These are phyloP conservation scores for Agriopis aurantiaria DNA, from an alignment of 2,888 invertebrate species.

Conservation along the genomic window DNA sequence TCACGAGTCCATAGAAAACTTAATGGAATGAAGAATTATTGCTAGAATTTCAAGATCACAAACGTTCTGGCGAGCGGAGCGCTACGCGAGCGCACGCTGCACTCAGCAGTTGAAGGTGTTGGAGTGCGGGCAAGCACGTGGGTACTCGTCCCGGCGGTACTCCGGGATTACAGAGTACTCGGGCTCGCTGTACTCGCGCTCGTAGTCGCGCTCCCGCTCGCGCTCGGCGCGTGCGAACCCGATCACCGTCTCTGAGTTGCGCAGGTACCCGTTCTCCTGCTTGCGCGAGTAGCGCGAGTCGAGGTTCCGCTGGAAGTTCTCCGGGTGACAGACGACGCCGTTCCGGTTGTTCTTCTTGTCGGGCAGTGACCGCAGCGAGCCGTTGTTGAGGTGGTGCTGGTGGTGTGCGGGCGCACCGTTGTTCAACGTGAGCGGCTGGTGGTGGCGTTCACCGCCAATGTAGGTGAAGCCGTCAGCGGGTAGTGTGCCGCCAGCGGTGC, in stretches of 20 bases:
- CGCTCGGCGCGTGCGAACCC: constrained; percentile 75
- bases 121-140: constrained; percentile 79
- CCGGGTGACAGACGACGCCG: constrained; percentile 79
- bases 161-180: constrained; percentile 84
- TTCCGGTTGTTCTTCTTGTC: constrained; percentile 82
- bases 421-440: constrained; percentile 80
- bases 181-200: constrained; percentile 77
- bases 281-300: constrained; percentile 82
- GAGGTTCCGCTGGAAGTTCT: constrained; percentile 83
- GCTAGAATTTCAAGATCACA: constrained; percentile 87
- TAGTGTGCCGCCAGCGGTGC: constrained; percentile 88
- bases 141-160: constrained; percentile 72
- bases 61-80: constrained; percentile 69
- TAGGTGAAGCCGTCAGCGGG: constrained; percentile 92
- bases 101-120: constrained; percentile 86
- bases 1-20: constrained; percentile 78
- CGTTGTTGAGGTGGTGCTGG: constrained; percentile 81
- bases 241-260: constrained; percentile 78
- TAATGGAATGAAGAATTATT: constrained; percentile 87
- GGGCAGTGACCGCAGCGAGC: constrained; percentile 80
- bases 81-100: constrained; percentile 37
- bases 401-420: constrained; percentile 82
- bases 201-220: constrained; percentile 65
- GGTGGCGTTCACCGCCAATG: constrained; percentile 89
- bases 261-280: constrained; percentile 83